Base-by-base conservation (phyloP, 2,113 vertebrate species). In the Lanius ludovicianus region DNA sequence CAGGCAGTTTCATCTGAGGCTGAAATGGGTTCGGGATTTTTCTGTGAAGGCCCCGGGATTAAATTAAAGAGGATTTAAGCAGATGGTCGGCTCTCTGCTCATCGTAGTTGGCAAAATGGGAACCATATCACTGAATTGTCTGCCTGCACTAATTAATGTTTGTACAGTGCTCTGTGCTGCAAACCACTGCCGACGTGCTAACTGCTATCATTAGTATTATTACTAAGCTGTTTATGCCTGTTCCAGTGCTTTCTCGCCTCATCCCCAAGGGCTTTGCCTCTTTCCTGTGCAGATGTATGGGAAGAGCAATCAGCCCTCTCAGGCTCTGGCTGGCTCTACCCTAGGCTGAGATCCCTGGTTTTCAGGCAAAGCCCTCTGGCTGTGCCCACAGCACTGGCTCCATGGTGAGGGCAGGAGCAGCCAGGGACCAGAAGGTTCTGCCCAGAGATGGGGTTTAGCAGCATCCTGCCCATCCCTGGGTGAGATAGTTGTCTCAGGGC, bases 131-230 rank as follows among this genome's bases (percentile, higher is more conserved):
- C 69, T 71, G 84, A 91, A 76, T 70, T 87, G 94, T 87, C 91
- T 90, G 87, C 94, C 84, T 71, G 91, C 91, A 68, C 89, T 96
- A 96, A 96, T 96, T 96, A 96, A 94, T 89, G 95, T 96, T 89
- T 94, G 95, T 78, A 60, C 87, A 97, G 95, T 16, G 49, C 94
- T 91, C 90, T 93, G 94, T 21, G 82, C 96, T 93, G 95, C 94
- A 92, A 87, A 95, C 87, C 56, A 41, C 89, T 91, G 95, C 82
- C 70, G 86, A 79, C 27, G 75, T 94, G 91, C 94, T 91, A 92
- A 96, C 87, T 87, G 93, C 94, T 89, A 52, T 89, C 93, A 77
- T 91, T 92, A 95, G 83, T 70, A 65, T 95, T 97, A 95, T 96
- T 96, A 94, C 94, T 80, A 44, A 93, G 94, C 90, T 94, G 91